A percentile compares a stretch with the other conserved stretches of the same genome.
phyloP scores from a whole-genome alignment of 1,140 invertebrate species.

The silkworm (Bombyx mori) region DNA sequence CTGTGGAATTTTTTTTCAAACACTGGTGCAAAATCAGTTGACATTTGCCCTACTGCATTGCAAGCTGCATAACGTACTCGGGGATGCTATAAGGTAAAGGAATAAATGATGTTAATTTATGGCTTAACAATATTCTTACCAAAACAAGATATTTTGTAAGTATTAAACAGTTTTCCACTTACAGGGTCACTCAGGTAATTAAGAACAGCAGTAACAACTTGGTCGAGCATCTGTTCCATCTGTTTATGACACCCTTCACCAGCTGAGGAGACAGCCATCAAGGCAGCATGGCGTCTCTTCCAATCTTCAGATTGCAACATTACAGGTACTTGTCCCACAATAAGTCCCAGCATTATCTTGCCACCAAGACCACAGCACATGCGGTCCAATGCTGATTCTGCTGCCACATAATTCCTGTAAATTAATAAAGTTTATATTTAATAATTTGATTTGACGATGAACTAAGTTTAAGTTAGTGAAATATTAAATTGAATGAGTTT shows the following conservation, averaged over 20 bases:
- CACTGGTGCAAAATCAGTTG: slow-evolving; percentile 95
- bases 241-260: slow-evolving; percentile 98
- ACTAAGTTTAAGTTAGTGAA: not conserved
- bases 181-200: slow-evolving; percentile 88
- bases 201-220: slow-evolving; percentile 92
- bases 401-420: slow-evolving; percentile 91
- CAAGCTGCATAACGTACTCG: slow-evolving; percentile 97
- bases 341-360: slow-evolving; percentile 93
- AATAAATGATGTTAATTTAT: not conserved
- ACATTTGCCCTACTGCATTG: slow-evolving; percentile 99
- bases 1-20: slow-evolving; percentile 99
- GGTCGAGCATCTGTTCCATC: slow-evolving; percentile 93
- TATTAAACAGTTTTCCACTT: slow-evolving; percentile 18
- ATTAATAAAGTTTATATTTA: not conserved
- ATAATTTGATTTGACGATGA: not conserved
- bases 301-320: slow-evolving; percentile 91
- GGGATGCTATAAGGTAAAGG: slow-evolving; percentile 78
- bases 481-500: too few species aligned
- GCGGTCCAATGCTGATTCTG: slow-evolving; percentile 96
- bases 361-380: slow-evolving; percentile 96
- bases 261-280: slow-evolving; percentile 98
- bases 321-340: slow-evolving; percentile 86
- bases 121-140: not conserved
- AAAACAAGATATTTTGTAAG: not conserved
- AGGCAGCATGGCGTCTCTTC: slow-evolving; percentile 92